Evolutionary conservation across 2,888 invertebrate species (phyloP).

Genomic region (Drosophila nr. perissopoda): DNA sequence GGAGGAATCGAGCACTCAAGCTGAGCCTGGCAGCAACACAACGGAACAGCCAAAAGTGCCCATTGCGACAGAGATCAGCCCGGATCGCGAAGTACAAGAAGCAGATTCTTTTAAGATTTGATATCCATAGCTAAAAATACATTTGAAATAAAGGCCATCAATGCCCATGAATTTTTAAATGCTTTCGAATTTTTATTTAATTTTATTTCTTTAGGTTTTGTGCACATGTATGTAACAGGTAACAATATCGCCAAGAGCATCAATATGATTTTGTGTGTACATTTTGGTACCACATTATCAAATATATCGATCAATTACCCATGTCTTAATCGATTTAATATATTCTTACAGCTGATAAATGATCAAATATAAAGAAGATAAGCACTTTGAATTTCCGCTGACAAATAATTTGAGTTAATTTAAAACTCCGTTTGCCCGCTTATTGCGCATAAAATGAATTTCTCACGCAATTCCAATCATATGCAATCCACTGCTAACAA

Average conservation of each 20-base stretch:
- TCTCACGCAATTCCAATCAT: slow-evolving; percentile 46
- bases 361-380: no score
- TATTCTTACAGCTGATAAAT: no score
- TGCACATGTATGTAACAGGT: not conserved
- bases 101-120: slow-evolving; percentile 28
- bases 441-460: not conserved
- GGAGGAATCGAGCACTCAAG: slow-evolving; percentile 33
- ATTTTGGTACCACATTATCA: no score
- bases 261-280: no score
- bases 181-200: not conserved
- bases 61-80: slow-evolving; percentile 9
- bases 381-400: not conserved
- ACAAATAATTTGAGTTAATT: not conserved
- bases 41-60: slow-evolving; percentile 27
- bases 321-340: no score
- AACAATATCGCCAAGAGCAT: no score
- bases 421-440: not conserved
- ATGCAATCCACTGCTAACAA: slow-evolving; percentile 50
- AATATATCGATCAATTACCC: no score
- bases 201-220: not conserved
- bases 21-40: slow-evolving; percentile 20
- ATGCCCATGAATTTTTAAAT: not conserved
- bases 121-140: not conserved
- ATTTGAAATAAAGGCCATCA: slow-evolving; percentile 38
- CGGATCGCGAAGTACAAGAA: slow-evolving; percentile 40